phyloP scores from a whole-genome alignment of 2,113 vertebrate species.

The Panurus biarmicus region DNA sequence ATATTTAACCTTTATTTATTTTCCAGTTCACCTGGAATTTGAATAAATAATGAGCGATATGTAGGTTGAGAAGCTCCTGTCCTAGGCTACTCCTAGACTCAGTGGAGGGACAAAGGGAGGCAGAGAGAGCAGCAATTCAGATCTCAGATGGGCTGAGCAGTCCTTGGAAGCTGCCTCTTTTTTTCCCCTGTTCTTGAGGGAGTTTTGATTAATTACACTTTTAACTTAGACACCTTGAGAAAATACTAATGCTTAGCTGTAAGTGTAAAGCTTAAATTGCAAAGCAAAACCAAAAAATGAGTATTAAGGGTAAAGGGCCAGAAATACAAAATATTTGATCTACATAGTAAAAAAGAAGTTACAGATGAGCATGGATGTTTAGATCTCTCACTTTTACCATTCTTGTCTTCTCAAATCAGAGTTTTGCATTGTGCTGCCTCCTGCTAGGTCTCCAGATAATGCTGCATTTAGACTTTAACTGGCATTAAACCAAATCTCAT shows the following conservation, averaged over 20 bases:
- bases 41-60: not conserved
- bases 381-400: not conserved
- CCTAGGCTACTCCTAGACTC: not conserved
- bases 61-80: not conserved
- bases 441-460: not conserved
- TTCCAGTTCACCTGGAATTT: not conserved
- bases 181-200: not conserved
- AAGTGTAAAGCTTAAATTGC: not conserved
- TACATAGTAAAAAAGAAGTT: not conserved
- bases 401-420: not conserved
- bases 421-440: not conserved
- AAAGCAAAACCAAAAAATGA: not conserved
- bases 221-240: not conserved
- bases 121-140: not conserved
- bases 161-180: not conserved
- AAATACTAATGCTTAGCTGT: not conserved
- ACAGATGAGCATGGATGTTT: not conserved
- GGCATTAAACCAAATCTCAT: not conserved
- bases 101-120: not conserved
- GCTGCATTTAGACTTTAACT: not conserved
- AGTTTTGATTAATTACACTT: not conserved
- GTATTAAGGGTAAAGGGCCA: not conserved
- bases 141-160: not conserved
- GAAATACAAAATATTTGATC: not conserved
- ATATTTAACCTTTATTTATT: not conserved